Percentiles rank a stretch among this genome's conserved stretches.
These are phyloP conservation scores for Periplaneta americana DNA, from an alignment of 1,140 invertebrate genomes.

Conservation along the genomic window DNA sequence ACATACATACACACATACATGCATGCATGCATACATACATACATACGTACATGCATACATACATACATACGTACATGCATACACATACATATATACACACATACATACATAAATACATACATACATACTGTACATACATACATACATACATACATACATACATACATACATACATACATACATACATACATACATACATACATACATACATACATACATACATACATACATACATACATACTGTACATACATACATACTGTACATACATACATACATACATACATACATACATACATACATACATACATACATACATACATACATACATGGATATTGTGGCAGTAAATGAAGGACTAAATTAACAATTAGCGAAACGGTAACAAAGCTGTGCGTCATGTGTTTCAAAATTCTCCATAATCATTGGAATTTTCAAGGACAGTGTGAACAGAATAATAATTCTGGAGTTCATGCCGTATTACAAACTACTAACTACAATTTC, in stretches of 20 bases:
- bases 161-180: background rate
- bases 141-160: background rate
- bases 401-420: too few relatives aligned
- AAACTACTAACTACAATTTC: too few relatives aligned
- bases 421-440: too few relatives aligned
- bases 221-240: too few relatives aligned
- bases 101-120: background rate
- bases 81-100: background rate
- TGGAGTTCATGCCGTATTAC: too few relatives aligned
- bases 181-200: background rate
- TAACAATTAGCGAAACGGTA: too few relatives aligned
- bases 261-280: constrained; percentile 14
- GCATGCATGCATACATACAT: background rate
- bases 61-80: background rate
- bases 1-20: background rate
- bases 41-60: background rate
- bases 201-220: background rate
- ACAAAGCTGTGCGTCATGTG: too few relatives aligned
- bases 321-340: constrained; percentile 2
- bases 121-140: background rate
- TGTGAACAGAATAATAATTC: too few relatives aligned
- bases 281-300: constrained; percentile 7
- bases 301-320: constrained; percentile 11
- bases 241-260: too few relatives aligned
- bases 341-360: too few relatives aligned